A percentile compares a stretch with the other conserved stretches of the same genome.
Evolutionary conservation across 2,797 vertebrate genomes (phyloP).

Genomic region (Leuciscus waleckii): DNA sequence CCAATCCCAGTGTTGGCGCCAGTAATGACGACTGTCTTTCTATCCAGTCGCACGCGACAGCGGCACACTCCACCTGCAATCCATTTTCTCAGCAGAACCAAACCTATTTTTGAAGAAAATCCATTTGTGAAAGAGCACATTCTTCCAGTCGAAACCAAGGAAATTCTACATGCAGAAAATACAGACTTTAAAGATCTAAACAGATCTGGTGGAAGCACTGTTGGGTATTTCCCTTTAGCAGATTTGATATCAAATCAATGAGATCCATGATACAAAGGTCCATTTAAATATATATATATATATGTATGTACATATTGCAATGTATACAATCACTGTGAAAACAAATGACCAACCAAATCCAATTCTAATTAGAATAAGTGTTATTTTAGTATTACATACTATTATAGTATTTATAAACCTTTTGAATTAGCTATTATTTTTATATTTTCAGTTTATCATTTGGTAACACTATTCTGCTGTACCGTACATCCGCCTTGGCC

Average conservation of each 20-base stretch:
- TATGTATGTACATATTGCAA: background rate
- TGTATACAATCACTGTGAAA: background rate
- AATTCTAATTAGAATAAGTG: background rate
- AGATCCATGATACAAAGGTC: background rate
- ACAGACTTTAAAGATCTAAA: background rate
- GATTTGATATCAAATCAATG: background rate
- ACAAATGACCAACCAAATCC: background rate
- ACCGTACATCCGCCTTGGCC: too few species aligned
- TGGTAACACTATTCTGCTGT: too few species aligned
- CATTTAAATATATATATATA: background rate
- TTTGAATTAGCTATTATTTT: background rate
- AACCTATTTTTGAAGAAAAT: slow-evolving; percentile 52
- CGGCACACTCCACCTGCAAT: slow-evolving; percentile 79
- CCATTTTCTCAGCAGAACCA: slow-evolving; percentile 72
- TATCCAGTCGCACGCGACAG: slow-evolving; percentile 73
- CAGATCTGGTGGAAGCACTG: background rate
- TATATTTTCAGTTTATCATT: background rate
- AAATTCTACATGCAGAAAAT: background rate
- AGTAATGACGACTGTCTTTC: slow-evolving; percentile 82
- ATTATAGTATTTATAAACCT: background rate
- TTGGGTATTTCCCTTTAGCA: background rate
- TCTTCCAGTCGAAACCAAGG: background rate
- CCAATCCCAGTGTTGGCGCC: slow-evolving; percentile 87
- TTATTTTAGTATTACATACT: background rate
- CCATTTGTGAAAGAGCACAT: background rate